Percentiles rank a stretch among this genome's conserved stretches.
phyloP scores from a whole-genome alignment of 2,888 invertebrate genomes.

The Hylaea fasciaria region DNA sequence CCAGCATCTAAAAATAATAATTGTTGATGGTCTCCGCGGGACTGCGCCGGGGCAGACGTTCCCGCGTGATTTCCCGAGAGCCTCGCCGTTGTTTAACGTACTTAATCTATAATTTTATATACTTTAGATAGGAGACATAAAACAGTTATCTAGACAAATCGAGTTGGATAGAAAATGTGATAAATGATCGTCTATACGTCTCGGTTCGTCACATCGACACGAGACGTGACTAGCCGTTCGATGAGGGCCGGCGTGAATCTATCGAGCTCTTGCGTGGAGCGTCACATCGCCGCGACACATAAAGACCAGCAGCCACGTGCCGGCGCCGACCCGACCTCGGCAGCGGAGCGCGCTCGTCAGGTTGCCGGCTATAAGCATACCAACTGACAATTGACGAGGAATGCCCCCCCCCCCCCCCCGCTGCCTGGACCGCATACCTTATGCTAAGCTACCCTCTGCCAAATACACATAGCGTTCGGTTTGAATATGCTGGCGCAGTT shows the following conservation, averaged over 20 bases:
- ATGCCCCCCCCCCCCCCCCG: not conserved
- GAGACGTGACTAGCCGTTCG: not conserved
- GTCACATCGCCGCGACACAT: no score
- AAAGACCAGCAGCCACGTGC: no score
- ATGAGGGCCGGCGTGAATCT: no score
- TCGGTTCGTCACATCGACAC: not conserved
- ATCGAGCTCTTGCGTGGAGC: no score
- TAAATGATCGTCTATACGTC: no score
- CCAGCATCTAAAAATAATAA: not conserved
- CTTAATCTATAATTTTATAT: not conserved
- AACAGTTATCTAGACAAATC: no score
- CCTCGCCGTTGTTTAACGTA: not conserved
- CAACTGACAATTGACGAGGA: not conserved
- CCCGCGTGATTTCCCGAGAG: constrained; percentile 3
- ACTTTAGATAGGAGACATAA: no score
- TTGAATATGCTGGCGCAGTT: not conserved
- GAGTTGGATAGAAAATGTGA: no score
- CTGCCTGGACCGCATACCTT: not conserved
- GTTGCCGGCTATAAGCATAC: not conserved
- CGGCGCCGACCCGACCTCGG: no score
- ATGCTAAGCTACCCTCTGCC: not conserved
- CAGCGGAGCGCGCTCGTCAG: not conserved
- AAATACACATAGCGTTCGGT: not conserved
- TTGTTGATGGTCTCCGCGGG: not conserved
- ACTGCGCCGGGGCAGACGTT: not conserved